Evolutionary conservation across 1,140 invertebrate species (phyloP).

Genomic region (Pseudoatta argentina): DNA sequence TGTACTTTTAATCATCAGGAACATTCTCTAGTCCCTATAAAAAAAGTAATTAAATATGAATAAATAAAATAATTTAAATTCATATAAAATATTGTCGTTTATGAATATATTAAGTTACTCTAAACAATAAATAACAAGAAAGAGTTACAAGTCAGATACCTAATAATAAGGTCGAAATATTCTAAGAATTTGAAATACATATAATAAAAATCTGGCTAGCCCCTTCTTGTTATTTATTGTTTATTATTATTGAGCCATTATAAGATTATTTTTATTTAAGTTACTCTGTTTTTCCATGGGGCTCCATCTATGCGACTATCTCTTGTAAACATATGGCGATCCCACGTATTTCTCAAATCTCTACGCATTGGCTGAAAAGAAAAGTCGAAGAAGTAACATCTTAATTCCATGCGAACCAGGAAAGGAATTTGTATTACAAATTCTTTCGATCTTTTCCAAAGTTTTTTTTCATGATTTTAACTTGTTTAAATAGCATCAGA

Average conservation of each 20-base stretch:
- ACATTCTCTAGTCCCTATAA: conserved; percentile 70
- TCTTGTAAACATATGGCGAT: conserved; percentile 49
- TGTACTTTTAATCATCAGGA: conserved; percentile 65
- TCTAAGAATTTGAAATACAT: too few relatives aligned
- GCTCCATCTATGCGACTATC: conserved; percentile 42
- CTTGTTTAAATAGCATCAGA: neutral
- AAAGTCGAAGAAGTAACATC: neutral
- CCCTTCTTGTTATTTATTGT: too few relatives aligned
- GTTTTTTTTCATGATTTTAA: neutral
- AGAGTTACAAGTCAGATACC: too few relatives aligned
- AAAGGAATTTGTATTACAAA: neutral
- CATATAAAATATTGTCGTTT: neutral
- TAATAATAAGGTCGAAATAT: too few relatives aligned
- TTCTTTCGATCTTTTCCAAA: neutral
- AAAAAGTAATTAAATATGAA: neutral
- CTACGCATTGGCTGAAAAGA: conserved; percentile 56
- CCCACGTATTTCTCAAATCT: conserved; percentile 8
- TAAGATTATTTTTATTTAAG: neutral
- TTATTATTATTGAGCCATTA: too few relatives aligned
- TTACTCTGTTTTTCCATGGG: conserved; percentile 54
- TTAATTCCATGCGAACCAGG: neutral
- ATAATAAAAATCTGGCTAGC: too few relatives aligned
- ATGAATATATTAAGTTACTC: conserved; percentile 45
- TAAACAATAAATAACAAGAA: too few relatives aligned
- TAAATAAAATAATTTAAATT: neutral